Base-by-base conservation (phyloP, 1,140 invertebrate genomes). In the Eurytemora carolleeae region DNA sequence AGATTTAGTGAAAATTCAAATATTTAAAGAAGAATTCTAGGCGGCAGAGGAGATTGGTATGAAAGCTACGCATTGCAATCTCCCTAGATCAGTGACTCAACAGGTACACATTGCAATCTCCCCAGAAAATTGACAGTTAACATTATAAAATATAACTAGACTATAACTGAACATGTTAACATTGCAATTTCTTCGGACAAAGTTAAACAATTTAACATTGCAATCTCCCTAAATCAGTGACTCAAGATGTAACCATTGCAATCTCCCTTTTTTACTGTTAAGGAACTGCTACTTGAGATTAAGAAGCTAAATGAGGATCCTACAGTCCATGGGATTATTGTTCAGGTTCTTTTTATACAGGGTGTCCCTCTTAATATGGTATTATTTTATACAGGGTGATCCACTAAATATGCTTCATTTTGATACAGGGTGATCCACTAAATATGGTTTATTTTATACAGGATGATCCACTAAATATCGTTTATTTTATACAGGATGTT, bases 271-370 rank as follows among this genome's bases (percentile, higher is more conserved):
- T 56, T 20, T 67, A 63, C 19, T 55, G 16, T 60, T 63, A 68
- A 70, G 17, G 63, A 81, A 77, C 70, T 90, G 24, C 69, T 92
- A 17, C 71, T 76, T 16, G 78, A 82, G 74, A 70, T 97, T 18
- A 76, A 80, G 26, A 78, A 80, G 64, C 74, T 97, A 24, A 97
- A 98, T 71, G 75, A 80, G 59, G 86, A 94, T 73, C 79, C 84
- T 0, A 75, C 71, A 19, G 79, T 92, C 55, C 91, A 98, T 75
- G 94, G 94, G 22, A 94, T 98, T 68, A 96, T 97, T 68, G 90
- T 97, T 1, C 92, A 97, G 78, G 87, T 98, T 82, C 94, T 93
- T 0, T 75, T 97, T n/a, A n/a, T n/a, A n/a, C n/a, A n/a, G n/a
- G n/a, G n/a, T n/a, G n/a, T n/a, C n/a, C n/a, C n/a, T n/a, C n/a